These are phyloP conservation scores for Limnothrissa miodon DNA, from an alignment of 2,113 vertebrate species.

Conservation along the genomic window DNA sequence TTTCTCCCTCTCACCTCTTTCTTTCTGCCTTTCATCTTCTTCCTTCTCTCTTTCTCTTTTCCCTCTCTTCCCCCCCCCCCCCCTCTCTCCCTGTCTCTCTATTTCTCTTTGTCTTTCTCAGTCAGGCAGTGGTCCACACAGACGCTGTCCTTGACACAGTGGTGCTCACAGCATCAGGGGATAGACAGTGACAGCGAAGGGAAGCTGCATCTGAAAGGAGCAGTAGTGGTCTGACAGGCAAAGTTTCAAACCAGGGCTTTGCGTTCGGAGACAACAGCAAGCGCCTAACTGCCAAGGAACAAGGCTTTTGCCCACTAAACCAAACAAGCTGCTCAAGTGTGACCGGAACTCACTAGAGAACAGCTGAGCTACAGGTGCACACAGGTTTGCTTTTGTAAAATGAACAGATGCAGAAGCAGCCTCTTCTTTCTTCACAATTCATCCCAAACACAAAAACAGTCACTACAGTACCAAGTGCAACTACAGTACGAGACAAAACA, in stretches of 20 bases:
- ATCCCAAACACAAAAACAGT: not conserved
- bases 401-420: not conserved
- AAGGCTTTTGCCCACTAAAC: not conserved
- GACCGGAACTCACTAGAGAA: not conserved
- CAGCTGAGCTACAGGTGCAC: not conserved
- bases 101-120: not conserved
- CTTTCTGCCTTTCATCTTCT: slow-evolving; percentile 7
- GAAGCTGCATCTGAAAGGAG: slow-evolving; percentile 16
- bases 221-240: not conserved
- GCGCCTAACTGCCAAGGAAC: not conserved
- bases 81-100: slow-evolving; percentile 25
- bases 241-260: not conserved
- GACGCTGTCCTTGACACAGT: not conserved
- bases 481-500: not conserved
- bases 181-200: not conserved
- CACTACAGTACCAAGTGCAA: not conserved
- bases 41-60: slow-evolving; percentile 1
- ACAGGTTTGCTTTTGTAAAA: not conserved
- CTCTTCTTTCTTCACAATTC: not conserved
- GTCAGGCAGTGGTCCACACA: not conserved
- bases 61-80: slow-evolving; percentile 37
- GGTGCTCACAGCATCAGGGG: not conserved
- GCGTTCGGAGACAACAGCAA: not conserved
- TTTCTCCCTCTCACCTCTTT: not conserved
- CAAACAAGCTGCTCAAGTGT: not conserved